Evolutionary conservation across 2,797 vertebrate genomes (phyloP).

Genomic region (Pangasius mekongensis): DNA sequence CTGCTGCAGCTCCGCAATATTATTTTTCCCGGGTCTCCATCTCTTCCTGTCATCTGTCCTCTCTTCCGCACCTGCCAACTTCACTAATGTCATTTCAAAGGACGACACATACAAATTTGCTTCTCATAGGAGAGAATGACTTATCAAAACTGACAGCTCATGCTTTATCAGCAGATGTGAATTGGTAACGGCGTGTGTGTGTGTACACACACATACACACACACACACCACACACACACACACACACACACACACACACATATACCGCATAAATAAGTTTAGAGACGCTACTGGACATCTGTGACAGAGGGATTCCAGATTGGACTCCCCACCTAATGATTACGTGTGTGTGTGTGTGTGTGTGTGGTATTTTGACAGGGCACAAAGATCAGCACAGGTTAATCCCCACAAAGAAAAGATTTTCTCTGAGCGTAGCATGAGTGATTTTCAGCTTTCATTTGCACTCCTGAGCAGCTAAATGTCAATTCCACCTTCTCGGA

Average conservation of each 20-base stretch:
- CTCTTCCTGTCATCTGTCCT: constrained; percentile 52
- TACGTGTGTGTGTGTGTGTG: constrained; percentile 17
- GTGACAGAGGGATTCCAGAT: constrained; percentile 36
- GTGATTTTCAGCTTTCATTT: constrained; percentile 38
- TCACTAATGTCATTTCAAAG: constrained; percentile 59
- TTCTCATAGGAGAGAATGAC: constrained; percentile 50
- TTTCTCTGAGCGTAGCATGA: constrained; percentile 40
- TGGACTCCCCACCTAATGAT: constrained; percentile 36
- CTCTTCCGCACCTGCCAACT: constrained; percentile 49
- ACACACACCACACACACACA: constrained; percentile 22
- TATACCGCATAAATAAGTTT: constrained; percentile 19
- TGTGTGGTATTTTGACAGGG: constrained; percentile 35
- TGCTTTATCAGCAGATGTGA: constrained; percentile 57
- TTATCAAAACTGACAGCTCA: constrained; percentile 61
- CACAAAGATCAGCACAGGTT: constrained; percentile 49
- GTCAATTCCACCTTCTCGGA: constrained; percentile 37
- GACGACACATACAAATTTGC: constrained; percentile 54
- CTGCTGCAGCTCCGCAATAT: constrained; percentile 46
- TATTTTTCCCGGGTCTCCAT: constrained; percentile 47
- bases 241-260: constrained; percentile 24
- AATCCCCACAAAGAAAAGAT: constrained; percentile 46
- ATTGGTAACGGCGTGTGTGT: constrained; percentile 20
- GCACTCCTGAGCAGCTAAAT: constrained; percentile 43
- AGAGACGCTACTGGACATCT: constrained; percentile 4
- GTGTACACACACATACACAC: constrained; percentile 24